Conservation (phyloP, 2,888 invertebrate genomes). For the Ophioninae sp. region DNA sequence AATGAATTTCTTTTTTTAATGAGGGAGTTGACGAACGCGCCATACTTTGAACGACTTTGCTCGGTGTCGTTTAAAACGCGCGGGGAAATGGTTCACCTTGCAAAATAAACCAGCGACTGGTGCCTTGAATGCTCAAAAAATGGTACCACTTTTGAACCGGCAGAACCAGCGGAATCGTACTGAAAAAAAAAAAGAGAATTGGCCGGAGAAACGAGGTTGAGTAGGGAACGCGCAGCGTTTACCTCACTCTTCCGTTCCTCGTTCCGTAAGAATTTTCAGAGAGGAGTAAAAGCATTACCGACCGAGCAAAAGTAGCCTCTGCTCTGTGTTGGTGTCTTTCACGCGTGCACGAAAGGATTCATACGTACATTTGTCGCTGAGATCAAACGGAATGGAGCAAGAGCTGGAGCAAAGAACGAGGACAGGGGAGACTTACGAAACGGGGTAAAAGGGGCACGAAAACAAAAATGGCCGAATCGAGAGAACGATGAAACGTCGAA, state of each 20-base stretch:
- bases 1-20: no score
- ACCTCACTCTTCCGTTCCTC: constrained; percentile 32
- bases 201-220: constrained; percentile 22
- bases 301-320: constrained; percentile 17
- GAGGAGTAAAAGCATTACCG: constrained; percentile 22
- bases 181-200: constrained; percentile 10
- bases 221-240: constrained; percentile 15
- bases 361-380: neutral
- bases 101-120: neutral
- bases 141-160: constrained; percentile 1
- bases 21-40: no score
- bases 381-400: constrained; percentile 25
- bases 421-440: constrained; percentile 1
- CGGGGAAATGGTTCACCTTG: neutral
- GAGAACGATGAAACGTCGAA: neutral
- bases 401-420: neutral
- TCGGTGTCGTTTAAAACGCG: no score
- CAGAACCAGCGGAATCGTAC: neutral
- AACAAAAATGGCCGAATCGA: constrained; percentile 6
- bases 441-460: neutral
- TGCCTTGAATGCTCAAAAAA: neutral
- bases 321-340: neutral
- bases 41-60: no score
- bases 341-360: neutral
- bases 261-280: constrained; percentile 26